Conservation (phyloP, 2,113 vertebrate species). For the Camarhynchus parvulus region DNA sequence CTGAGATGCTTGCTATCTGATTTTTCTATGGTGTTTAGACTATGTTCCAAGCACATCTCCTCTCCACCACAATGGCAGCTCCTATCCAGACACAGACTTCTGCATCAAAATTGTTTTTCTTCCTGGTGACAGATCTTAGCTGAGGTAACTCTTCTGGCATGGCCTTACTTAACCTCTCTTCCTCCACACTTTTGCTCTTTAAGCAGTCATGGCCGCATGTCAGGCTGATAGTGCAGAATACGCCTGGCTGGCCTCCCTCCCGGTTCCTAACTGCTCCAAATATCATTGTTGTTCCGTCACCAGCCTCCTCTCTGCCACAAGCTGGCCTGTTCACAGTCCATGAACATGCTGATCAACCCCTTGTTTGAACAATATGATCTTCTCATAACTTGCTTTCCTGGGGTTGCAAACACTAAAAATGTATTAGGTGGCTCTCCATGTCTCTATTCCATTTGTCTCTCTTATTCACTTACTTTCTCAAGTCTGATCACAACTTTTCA, state of each 20-base stretch:
- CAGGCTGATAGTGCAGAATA: neutral
- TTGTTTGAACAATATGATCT: neutral
- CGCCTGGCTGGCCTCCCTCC: constrained; percentile 9
- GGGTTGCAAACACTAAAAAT: neutral
- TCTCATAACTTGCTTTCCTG: neutral
- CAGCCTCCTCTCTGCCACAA: neutral
- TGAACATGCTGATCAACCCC: neutral
- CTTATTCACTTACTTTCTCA: neutral
- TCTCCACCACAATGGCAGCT: neutral
- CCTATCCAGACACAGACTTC: neutral
- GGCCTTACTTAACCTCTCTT: neutral
- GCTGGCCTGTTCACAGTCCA: neutral
- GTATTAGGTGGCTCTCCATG: too few relatives aligned
- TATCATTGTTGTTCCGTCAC: neutral
- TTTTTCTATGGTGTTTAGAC: neutral
- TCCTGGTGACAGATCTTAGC: neutral
- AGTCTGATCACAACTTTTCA: neutral
- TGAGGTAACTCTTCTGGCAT: constrained; percentile 6
- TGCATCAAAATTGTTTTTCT: neutral
- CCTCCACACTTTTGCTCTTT: neutral
- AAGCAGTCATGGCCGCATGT: constrained; percentile 1
- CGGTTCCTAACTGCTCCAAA: neutral
- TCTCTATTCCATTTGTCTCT: neutral
- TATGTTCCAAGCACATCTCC: neutral
- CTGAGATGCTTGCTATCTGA: neutral